phyloP scores from a whole-genome alignment of 2,113 vertebrate species.

The Onychostoma macrolepis region DNA sequence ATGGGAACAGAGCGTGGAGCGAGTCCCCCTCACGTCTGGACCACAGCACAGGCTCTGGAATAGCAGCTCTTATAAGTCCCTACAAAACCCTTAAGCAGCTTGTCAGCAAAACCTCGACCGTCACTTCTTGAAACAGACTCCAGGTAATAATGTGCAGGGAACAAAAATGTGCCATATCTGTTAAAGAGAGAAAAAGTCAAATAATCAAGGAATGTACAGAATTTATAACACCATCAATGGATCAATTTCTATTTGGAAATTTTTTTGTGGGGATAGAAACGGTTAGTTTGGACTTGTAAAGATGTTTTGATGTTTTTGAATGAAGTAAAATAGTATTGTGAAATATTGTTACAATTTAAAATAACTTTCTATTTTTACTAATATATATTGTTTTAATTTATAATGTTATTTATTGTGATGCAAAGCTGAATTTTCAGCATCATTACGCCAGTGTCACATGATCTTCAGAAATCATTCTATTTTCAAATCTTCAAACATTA shows the following conservation, averaged over 20 bases:
- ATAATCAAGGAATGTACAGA: background rate
- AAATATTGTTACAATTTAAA: too few species aligned
- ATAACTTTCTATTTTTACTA: background rate
- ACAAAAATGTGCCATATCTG: background rate
- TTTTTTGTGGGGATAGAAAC: too few species aligned
- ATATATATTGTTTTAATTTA: background rate
- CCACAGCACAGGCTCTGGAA: slow-evolving; percentile 6
- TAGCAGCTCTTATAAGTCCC: slow-evolving; percentile 30
- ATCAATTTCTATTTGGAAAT: background rate
- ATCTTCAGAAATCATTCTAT: background rate
- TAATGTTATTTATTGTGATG: background rate
- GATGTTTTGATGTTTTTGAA: too few species aligned
- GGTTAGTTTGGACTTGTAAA: too few species aligned
- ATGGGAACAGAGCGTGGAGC: slow-evolving; percentile 32
- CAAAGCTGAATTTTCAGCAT: too few species aligned
- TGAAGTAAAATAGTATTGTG: too few species aligned
- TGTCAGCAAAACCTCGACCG: background rate
- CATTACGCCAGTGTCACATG: too few species aligned
- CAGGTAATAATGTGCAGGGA: background rate
- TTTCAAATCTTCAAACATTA: background rate
- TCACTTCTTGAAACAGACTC: background rate
- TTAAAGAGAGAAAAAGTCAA: background rate
- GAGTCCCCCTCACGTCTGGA: background rate
- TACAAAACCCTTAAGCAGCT: slow-evolving; percentile 50
- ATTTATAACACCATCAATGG: too few species aligned